Conservation (phyloP, 2,797 vertebrate genomes). For the Varecia variegata region DNA sequence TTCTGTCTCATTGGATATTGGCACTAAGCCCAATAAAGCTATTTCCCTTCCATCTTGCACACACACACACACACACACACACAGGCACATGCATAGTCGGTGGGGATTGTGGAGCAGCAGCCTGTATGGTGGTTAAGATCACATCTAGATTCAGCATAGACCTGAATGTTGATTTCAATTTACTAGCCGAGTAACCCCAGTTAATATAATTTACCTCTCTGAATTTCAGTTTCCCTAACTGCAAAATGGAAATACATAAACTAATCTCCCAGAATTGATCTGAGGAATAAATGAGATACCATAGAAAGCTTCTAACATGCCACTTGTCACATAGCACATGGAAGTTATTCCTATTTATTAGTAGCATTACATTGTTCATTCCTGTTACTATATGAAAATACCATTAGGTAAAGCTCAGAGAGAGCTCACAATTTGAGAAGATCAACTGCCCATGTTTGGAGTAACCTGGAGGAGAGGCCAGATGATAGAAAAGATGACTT, state of each 20-base stretch:
- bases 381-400: not conserved
- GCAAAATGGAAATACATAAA: not conserved
- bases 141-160: not conserved
- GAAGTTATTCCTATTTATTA: not conserved
- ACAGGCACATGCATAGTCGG: not conserved
- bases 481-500: not conserved
- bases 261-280: not conserved
- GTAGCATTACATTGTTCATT: not conserved
- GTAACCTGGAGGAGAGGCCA: not conserved
- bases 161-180: not conserved
- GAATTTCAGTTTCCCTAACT: not conserved
- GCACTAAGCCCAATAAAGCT: not conserved
- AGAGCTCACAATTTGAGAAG: not conserved
- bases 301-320: not conserved
- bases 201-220: slow-evolving; percentile 8
- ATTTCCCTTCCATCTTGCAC: not conserved
- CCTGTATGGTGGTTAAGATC: not conserved
- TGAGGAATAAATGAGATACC: not conserved
- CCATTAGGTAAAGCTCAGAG: not conserved
- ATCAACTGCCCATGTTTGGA: not conserved
- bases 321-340: not conserved
- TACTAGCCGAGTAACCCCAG: not conserved
- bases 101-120: not conserved
- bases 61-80: not conserved
- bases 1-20: not conserved